Evolutionary conservation across 1,140 invertebrate genomes (phyloP).

Genomic region (Drosophila repletoides): DNA sequence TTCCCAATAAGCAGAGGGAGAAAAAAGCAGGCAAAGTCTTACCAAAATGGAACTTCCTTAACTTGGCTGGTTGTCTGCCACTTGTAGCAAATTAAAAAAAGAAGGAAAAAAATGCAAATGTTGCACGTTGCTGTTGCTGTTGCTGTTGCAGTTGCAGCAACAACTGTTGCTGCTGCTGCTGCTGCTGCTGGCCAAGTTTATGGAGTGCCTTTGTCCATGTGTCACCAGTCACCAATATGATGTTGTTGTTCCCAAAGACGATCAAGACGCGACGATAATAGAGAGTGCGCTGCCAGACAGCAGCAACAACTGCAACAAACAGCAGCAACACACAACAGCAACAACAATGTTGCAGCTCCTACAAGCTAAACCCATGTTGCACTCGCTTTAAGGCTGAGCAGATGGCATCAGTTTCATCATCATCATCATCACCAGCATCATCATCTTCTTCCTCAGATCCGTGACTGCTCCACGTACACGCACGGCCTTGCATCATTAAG

Average conservation of each 20-base stretch:
- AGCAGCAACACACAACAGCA: constrained; percentile 5
- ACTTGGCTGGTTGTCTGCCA: constrained; percentile 24
- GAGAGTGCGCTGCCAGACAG: constrained; percentile 29
- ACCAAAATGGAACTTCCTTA: constrained; percentile 39
- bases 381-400: constrained; percentile 12
- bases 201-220: constrained; percentile 70
- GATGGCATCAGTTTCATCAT: constrained; percentile 56
- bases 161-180: constrained; percentile 12
- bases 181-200: constrained; percentile 55
- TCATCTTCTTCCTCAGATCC: constrained; percentile 37
- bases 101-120: constrained; percentile 70
- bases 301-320: neutral
- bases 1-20: constrained; percentile 59
- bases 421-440: constrained; percentile 30
- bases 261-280: constrained; percentile 67
- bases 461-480: constrained; percentile 16
- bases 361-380: constrained; percentile 32
- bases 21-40: neutral
- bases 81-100: constrained; percentile 57
- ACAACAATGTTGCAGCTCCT: neutral
- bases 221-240: constrained; percentile 75
- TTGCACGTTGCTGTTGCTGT: constrained; percentile 50
- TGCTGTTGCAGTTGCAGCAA: constrained; percentile 8
- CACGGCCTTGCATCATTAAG: neutral
- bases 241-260: constrained; percentile 59